Conservation (phyloP, 53 echinoderm and acorn worm genomes). For the Crossaster papposus region DNA sequence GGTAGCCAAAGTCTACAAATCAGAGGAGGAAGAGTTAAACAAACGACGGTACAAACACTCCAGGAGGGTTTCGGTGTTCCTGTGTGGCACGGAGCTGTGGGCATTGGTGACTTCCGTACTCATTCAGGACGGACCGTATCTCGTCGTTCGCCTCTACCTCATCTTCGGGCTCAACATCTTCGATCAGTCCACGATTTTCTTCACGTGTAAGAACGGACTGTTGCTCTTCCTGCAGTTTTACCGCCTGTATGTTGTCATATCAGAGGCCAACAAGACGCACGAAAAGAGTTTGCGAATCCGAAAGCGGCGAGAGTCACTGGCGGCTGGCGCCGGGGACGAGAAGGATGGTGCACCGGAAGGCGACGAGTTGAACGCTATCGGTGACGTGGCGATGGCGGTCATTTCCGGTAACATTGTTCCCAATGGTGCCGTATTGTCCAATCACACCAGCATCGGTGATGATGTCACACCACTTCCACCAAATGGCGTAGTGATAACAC, state of each 20-base stretch:
- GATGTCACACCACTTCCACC: slow-evolving; percentile 16
- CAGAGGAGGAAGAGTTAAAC: slow-evolving; percentile 53
- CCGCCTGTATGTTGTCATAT: slow-evolving; percentile 79
- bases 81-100: slow-evolving; percentile 95
- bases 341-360: not conserved
- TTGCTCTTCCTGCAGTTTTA: slow-evolving; percentile 86
- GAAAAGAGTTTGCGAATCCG: slow-evolving; percentile 41
- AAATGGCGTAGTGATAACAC: slow-evolving; percentile 20
- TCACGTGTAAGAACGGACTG: slow-evolving; percentile 94
- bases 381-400: slow-evolving; percentile 32
- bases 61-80: slow-evolving; percentile 49
- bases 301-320: not conserved
- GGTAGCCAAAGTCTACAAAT: slow-evolving; percentile 58
- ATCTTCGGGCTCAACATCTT: slow-evolving; percentile 73
- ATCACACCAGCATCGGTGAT: not conserved
- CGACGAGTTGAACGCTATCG: slow-evolving; percentile 12
- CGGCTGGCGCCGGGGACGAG: not conserved
- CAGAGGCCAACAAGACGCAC: slow-evolving; percentile 70
- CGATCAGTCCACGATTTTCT: slow-evolving; percentile 92
- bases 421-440: slow-evolving; percentile 21
- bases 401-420: slow-evolving; percentile 40
- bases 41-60: slow-evolving; percentile 44
- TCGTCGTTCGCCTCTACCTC: slow-evolving; percentile 84
- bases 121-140: slow-evolving; percentile 91
- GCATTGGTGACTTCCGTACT: slow-evolving; percentile 79